Percentiles rank a stretch among this genome's conserved stretches.
Conservation (phyloP, 2,113 vertebrate genomes). For the Albula goreensis region DNA sequence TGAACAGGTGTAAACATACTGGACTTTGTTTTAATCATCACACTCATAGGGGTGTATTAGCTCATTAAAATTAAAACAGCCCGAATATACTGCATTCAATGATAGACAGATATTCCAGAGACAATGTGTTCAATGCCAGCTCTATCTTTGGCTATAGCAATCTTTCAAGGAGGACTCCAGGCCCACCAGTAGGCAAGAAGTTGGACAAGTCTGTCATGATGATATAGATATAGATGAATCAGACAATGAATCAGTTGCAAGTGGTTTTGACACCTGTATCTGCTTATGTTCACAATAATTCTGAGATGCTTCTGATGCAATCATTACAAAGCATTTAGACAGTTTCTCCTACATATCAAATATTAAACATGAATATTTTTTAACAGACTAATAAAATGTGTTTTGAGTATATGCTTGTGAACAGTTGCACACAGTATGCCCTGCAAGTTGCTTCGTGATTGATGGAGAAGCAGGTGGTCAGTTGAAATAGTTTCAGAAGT, state of each 20-base stretch:
- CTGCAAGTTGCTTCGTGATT: too few species aligned
- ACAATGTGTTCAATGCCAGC: not conserved
- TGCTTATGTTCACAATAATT: not conserved
- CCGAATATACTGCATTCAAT: not conserved
- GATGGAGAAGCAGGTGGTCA: too few species aligned
- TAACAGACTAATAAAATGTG: not conserved
- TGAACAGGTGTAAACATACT: not conserved
- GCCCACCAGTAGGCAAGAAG: not conserved
- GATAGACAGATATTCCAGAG: constrained; percentile 7
- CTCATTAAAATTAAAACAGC: constrained; percentile 10
- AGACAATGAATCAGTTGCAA: not conserved
- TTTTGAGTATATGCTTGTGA: not conserved
- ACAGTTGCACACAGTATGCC: not conserved
- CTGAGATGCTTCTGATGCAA: not conserved
- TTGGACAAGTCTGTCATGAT: not conserved
- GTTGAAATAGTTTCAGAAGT: too few species aligned
- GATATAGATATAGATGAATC: not conserved
- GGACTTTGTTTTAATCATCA: not conserved
- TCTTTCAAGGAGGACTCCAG: not conserved
- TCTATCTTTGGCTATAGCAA: not conserved
- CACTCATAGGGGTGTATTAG: not conserved
- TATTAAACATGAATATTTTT: not conserved
- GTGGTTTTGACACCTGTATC: not conserved
- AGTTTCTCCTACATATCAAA: not conserved
- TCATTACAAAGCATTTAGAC: not conserved